Evolutionary conservation across 30 jellyfish, hydroid and myxozoan genomes (phyloP), one percentile per base, ranked within the genome.

Genomic region (Morbakka virulenta): DNA sequence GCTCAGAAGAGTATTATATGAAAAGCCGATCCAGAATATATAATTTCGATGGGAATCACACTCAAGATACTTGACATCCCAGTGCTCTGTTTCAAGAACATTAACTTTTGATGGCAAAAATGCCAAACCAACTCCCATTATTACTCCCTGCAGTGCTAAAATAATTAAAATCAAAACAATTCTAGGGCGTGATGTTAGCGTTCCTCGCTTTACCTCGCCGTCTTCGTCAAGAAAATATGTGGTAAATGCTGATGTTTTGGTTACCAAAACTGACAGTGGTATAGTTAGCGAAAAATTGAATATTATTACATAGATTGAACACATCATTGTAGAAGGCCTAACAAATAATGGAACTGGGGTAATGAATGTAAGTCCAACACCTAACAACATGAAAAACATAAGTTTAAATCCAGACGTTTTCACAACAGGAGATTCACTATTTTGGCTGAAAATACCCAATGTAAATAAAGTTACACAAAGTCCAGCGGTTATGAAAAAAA

Each of bases 381-480:
- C 98, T 28, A 85, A 28, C 3, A 92, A 77, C 89, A 62, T 73
- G 52, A 76, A 69, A n/a, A 66, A 62, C 85, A 92, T 83, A 69
- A 80, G 14, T 30, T 81, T 86, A 74, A 79, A 92, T 30, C 74
- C 89, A 70, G 88, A 80, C 0, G 81, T 2, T 62, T 85, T 76
- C 32, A 92, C 95, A 14, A 92, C 81, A 0, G 80, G 95, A 47
- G 89, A 86, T 25, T 92, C 95, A 35, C 87, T 69, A 70, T 92
- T 92, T 61, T 81, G 96, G 62, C 95, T 92, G 93, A 92, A 80
- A 13, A 92, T 84, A 13, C 95, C 98, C 72, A 92, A 57, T 0
- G 96, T 87, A 69, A 92, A 86, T 22, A 85, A 64, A 12, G 88
- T 74, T 9, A 81, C 88, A 41, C 94, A 81, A 21, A 76, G 75